Evolutionary conservation across 2,113 vertebrate genomes (phyloP).

Genomic region (Embiotoca jacksoni): DNA sequence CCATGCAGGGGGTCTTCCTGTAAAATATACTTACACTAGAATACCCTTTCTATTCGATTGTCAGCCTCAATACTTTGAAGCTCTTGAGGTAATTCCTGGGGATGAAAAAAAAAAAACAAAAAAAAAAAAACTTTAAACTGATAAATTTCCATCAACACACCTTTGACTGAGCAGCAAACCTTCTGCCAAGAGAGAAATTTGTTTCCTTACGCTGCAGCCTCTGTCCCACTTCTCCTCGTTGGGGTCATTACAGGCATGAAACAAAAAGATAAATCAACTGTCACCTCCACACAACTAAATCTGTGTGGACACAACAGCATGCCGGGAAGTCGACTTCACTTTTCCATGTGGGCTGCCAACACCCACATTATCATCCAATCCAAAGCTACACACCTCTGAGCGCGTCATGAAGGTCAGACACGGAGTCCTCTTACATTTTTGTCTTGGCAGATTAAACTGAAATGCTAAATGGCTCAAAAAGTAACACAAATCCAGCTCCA

Average conservation of each 20-base stretch:
- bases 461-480: too few species aligned
- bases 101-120: neutral
- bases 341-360: conserved; percentile 54
- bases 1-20: conserved; percentile 23
- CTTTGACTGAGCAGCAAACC: neutral
- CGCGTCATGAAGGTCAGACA: conserved; percentile 36
- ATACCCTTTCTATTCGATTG: conserved; percentile 6
- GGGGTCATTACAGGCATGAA: too few species aligned
- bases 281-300: neutral
- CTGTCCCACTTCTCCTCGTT: too few species aligned
- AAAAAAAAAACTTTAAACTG: neutral
- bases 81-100: conserved; percentile 1
- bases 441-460: neutral
- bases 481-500: neutral
- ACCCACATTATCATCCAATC: conserved; percentile 57
- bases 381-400: conserved; percentile 22
- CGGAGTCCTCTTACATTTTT: neutral
- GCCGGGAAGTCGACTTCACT: conserved; percentile 4
- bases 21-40: conserved; percentile 18
- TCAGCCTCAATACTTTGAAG: conserved; percentile 18
- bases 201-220: neutral
- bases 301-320: conserved; percentile 21
- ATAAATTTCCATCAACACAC: neutral
- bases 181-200: neutral
- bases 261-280: neutral